Percentiles rank a stretch among this genome's conserved stretches.
phyloP scores from a whole-genome alignment of 2,113 vertebrate species.

The Stomatorhinus ivindoensis region DNA sequence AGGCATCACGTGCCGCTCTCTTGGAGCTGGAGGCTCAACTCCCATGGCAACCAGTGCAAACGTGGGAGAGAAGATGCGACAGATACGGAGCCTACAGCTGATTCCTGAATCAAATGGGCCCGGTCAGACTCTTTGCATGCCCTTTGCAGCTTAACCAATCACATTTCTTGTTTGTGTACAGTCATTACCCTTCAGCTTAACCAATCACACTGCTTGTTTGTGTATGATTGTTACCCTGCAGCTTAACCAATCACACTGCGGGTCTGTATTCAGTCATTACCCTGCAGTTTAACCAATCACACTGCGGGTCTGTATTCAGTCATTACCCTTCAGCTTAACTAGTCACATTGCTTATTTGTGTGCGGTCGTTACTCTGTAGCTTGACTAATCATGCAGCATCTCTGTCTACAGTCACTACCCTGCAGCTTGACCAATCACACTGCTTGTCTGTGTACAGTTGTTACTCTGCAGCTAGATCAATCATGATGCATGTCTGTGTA shows the following conservation, averaged over 20 bases:
- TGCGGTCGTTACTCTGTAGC: neutral
- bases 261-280: neutral
- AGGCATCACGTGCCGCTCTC: neutral
- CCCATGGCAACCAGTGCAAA: neutral
- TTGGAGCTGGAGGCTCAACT: neutral
- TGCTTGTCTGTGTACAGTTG: neutral
- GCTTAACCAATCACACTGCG: neutral
- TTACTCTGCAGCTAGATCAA: neutral
- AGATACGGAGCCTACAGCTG: neutral
- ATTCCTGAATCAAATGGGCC: neutral
- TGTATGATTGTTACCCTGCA: neutral
- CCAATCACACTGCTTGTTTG: neutral
- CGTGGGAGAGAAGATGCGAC: neutral
- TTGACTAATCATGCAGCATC: neutral
- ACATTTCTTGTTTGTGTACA: neutral
- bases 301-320: accelerated
- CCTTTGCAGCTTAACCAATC: neutral
- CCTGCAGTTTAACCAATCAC: neutral
- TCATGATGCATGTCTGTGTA: neutral
- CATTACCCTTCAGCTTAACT: neutral
- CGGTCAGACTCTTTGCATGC: neutral
- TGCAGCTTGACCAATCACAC: neutral
- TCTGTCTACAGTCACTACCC: neutral
- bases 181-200: neutral
- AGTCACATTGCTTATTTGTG: neutral